phyloP scores from a whole-genome alignment of 2,888 invertebrate species.

The Hypena proboscidalis region DNA sequence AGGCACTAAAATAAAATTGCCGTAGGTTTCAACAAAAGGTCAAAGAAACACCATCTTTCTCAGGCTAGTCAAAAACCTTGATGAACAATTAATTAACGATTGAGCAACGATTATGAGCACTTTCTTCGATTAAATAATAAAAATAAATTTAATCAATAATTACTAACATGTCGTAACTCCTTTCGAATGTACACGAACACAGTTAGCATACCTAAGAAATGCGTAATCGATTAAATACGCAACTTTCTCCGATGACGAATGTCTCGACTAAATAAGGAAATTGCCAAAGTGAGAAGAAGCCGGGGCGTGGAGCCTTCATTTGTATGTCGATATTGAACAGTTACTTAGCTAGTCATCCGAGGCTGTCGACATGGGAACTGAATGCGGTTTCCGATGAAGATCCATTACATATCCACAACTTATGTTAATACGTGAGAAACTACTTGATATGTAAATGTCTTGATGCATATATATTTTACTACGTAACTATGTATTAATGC shows the following conservation, averaged over 20 bases:
- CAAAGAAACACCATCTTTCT: no score
- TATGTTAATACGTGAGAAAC: slow-evolving; percentile 21
- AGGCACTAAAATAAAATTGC: no score
- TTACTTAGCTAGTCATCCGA: slow-evolving; percentile 59
- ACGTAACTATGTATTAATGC: no score
- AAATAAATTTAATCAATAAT: slow-evolving; percentile 3
- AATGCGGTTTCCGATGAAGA: slow-evolving; percentile 38
- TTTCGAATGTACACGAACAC: slow-evolving; percentile 15
- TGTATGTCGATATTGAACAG: slow-evolving; percentile 47
- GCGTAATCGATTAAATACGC: slow-evolving; percentile 30
- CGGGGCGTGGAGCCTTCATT: slow-evolving; percentile 38
- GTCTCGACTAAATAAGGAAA: slow-evolving; percentile 16
- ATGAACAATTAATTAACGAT: no score
- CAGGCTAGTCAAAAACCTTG: no score
- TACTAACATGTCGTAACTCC: slow-evolving; percentile 19
- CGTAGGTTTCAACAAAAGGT: no score
- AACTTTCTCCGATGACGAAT: slow-evolving; percentile 29
- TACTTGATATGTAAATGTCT: not conserved
- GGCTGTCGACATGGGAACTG: slow-evolving; percentile 62
- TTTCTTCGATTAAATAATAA: slow-evolving; percentile 1
- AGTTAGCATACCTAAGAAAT: slow-evolving; percentile 16
- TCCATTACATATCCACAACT: slow-evolving; percentile 30
- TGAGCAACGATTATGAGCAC: not conserved
- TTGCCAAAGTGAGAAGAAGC: slow-evolving; percentile 17
- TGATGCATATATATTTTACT: no score